Evolutionary conservation across 2,888 invertebrate genomes (phyloP), one percentile per base, ranked within the genome.

Genomic region (Eremobia ochroleuca): DNA sequence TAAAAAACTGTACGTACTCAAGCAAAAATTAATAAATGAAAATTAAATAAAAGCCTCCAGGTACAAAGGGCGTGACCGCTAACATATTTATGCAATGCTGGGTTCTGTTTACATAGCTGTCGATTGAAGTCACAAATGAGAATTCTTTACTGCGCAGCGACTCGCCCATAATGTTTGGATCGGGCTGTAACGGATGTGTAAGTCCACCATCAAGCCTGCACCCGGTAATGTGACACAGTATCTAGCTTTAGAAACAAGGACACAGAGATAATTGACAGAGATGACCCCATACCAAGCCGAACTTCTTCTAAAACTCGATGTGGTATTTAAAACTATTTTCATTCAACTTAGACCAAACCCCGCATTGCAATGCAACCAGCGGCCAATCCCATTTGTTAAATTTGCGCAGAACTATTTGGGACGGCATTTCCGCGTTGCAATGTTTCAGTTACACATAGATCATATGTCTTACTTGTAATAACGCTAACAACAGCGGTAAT

Each of bases 371-470:
- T 93, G 94, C 93, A 93, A 92, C 92, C 92, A 92, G 89, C 92
- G 93, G 91, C 92, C 93, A 92, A 94, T 93, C 92, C 96, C 95
- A 96, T 96, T 95, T 94, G 96, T 96, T 95, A 95, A 95, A 94
- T 95, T 95, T 94, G 91, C 94, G 94, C 93, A 93, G 92, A 94
- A 94, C 95, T 93, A 94, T 95, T 95, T 94, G 94, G 94, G 94
- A 93, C 91, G 90, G 81, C 76, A 76, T 79, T 89, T 85, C 82
- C 87, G 88, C 85, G 84, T 81, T 85, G 88, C 83, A 81, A 78
- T 82, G 85, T 87, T 88, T 88, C 81, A 76, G 86, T 87, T 88
- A 87, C 82, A 79, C 78, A 81, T 86, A 89, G 80, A 87, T 89
- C 89, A 88, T 86, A 87, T 78, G 86, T 85, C 85, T 88, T 85